Conservation (phyloP, 2,888 invertebrate species). For the Protophormia terraenovae region DNA sequence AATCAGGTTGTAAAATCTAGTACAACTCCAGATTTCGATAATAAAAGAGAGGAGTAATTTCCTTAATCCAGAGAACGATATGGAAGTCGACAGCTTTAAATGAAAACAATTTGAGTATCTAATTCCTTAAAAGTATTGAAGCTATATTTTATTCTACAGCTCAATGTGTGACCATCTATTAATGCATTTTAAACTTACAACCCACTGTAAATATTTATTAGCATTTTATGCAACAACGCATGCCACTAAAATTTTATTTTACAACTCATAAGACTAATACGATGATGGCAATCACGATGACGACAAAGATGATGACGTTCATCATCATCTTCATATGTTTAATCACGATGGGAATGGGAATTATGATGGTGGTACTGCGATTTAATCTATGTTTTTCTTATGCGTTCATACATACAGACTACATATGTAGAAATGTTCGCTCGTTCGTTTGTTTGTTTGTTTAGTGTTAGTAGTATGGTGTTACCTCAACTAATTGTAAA, state of each 20-base stretch:
- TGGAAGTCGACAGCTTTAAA: too few species aligned
- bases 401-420: not conserved
- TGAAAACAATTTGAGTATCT: too few species aligned
- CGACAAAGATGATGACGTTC: slow-evolving; percentile 11
- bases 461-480: slow-evolving; percentile 26
- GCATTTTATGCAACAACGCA: slow-evolving; percentile 52
- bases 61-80: too few species aligned
- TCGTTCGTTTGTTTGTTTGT: slow-evolving; percentile 9
- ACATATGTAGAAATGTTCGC: not conserved
- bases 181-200: not conserved
- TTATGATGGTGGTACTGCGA: slow-evolving; percentile 5
- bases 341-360: slow-evolving; percentile 32
- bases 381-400: not conserved
- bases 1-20: too few species aligned
- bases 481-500: slow-evolving; percentile 64
- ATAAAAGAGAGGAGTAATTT: too few species aligned
- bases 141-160: too few species aligned
- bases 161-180: not conserved
- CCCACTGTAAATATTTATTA: not conserved
- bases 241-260: slow-evolving; percentile 27
- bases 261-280: slow-evolving; percentile 25
- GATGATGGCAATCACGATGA: not conserved
- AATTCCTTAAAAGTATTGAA: too few species aligned
- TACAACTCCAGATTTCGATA: too few species aligned
- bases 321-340: slow-evolving; percentile 33